Conservation (phyloP, 2,113 vertebrate genomes). For the Spheniscus mendiculus region DNA sequence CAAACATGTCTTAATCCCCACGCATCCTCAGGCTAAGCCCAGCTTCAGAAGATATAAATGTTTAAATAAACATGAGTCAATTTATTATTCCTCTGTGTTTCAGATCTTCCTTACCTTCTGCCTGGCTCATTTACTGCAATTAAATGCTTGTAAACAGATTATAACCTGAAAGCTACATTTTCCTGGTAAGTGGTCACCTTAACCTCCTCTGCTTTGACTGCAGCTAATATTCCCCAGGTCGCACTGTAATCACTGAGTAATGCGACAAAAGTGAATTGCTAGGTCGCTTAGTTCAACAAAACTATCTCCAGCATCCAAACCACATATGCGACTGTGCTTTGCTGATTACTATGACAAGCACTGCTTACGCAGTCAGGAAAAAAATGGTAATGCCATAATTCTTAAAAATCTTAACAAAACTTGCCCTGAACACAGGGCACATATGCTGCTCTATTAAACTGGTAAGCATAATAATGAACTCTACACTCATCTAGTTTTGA, state of each 20-base stretch:
- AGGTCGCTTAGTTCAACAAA: background rate
- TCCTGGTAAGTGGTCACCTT: constrained; percentile 43
- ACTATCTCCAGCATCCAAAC: background rate
- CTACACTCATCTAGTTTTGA: background rate
- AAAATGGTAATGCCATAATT: background rate
- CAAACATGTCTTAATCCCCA: background rate
- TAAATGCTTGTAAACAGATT: constrained; percentile 63
- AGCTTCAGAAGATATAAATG: constrained; percentile 27
- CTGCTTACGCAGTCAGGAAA: background rate
- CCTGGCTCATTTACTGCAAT: constrained; percentile 61
- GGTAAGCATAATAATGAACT: background rate
- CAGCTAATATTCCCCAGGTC: constrained; percentile 11
- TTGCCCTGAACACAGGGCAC: background rate
- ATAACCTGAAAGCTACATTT: constrained; percentile 40
- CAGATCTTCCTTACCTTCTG: constrained; percentile 58
- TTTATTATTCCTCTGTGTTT: constrained; percentile 63
- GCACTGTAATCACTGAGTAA: background rate
- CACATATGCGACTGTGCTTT: background rate
- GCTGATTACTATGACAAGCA: background rate
- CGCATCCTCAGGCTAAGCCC: background rate
- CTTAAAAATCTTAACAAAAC: background rate
- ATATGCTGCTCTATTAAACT: background rate
- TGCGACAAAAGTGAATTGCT: background rate
- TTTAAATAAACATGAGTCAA: constrained; percentile 56
- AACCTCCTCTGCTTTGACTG: background rate